Percentiles rank a stretch among this genome's conserved stretches.
phyloP scores from a whole-genome alignment of 2,888 invertebrate genomes.

The Tipula confusa region DNA sequence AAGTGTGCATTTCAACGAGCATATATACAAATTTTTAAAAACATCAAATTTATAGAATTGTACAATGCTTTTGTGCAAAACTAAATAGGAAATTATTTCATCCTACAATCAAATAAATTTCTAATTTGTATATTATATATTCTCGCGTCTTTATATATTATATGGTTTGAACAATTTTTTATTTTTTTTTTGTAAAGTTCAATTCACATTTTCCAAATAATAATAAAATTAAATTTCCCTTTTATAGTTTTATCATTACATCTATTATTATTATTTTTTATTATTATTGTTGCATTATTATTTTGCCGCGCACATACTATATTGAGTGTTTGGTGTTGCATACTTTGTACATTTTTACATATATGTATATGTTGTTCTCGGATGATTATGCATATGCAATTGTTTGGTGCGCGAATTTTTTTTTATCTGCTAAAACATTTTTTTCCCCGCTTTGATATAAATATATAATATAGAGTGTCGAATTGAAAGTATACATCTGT shows the following conservation, averaged over 20 bases:
- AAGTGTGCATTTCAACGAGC: too few species aligned
- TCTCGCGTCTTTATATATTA: not conserved
- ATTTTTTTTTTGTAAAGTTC: not conserved
- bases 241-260: conserved; percentile 9
- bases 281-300: not conserved
- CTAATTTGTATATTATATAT: not conserved
- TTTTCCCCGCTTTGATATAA: conserved; percentile 5
- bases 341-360: not conserved
- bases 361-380: too few species aligned
- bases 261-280: not conserved
- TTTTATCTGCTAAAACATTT: not conserved
- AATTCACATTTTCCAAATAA: not conserved
- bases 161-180: not conserved
- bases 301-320: not conserved
- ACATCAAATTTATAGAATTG: not conserved
- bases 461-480: conserved; percentile 4
- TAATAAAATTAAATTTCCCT: conserved; percentile 16
- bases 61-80: not conserved
- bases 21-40: too few species aligned
- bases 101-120: not conserved
- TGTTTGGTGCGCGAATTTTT: not conserved
- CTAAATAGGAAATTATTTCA: not conserved
- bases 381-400: not conserved
- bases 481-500: conserved; percentile 20
- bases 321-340: not conserved